Evolutionary conservation across 2,888 invertebrate species (phyloP).

Genomic region (Athetis lepigone): DNA sequence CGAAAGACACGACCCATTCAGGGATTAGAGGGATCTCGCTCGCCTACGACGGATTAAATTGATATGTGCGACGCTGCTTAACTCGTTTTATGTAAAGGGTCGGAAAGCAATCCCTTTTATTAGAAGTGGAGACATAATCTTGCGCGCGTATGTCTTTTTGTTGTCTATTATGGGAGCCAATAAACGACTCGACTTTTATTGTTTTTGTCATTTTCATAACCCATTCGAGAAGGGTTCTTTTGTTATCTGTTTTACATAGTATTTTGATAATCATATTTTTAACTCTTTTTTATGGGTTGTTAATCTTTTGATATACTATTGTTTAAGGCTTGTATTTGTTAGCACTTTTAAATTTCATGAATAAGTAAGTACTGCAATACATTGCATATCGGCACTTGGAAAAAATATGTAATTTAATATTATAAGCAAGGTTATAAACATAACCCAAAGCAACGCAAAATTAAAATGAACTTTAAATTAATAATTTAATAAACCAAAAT

Average conservation of each 20-base stretch:
- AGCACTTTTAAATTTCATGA: too few species aligned
- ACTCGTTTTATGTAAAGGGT: slow-evolving; percentile 87
- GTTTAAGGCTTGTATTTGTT: too few species aligned
- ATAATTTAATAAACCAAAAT: too few species aligned
- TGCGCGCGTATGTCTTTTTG: slow-evolving; percentile 82
- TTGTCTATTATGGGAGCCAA: slow-evolving; percentile 77
- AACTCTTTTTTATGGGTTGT: slow-evolving; percentile 38
- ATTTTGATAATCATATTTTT: slow-evolving; percentile 57
- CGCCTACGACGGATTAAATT: slow-evolving; percentile 86
- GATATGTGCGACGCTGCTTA: slow-evolving; percentile 85
- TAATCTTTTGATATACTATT: slow-evolving; percentile 46
- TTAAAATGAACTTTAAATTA: too few species aligned
- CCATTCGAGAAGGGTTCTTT: slow-evolving; percentile 69
- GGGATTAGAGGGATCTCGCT: slow-evolving; percentile 85
- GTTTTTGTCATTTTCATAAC: slow-evolving; percentile 73
- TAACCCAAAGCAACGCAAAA: too few species aligned
- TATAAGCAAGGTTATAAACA: too few species aligned
- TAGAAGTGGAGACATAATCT: slow-evolving; percentile 85
- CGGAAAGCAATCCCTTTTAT: slow-evolving; percentile 86
- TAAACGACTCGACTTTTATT: slow-evolving; percentile 77
- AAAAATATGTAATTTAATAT: too few species aligned
- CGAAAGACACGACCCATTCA: slow-evolving; percentile 78
- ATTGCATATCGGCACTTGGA: too few species aligned
- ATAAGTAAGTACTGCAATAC: too few species aligned
- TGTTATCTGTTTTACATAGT: slow-evolving; percentile 61